Evolutionary conservation across 1,140 invertebrate species (phyloP).

Genomic region (Papilio aristodemus): DNA sequence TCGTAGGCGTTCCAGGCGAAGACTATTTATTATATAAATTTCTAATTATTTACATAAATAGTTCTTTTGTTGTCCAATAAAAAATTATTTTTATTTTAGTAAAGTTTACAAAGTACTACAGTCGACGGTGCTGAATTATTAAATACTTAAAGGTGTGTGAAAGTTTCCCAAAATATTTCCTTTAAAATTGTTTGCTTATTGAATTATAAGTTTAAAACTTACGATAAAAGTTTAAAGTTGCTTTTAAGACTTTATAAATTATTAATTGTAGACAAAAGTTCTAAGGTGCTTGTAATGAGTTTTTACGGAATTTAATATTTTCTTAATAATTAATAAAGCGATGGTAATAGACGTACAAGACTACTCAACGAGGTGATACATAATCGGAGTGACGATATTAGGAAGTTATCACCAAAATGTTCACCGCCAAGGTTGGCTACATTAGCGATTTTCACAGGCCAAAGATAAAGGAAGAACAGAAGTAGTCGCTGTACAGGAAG

Average conservation of each 20-base stretch:
- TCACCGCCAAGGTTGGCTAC: too few species aligned
- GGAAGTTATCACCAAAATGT: too few species aligned
- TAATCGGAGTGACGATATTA: too few species aligned
- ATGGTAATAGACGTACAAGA: neutral
- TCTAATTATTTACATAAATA: too few species aligned
- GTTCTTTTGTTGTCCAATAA: too few species aligned
- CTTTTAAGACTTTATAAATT: conserved; percentile 28
- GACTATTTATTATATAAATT: too few species aligned
- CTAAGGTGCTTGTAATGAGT: conserved; percentile 23
- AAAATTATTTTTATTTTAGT: neutral
- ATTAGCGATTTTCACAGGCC: too few species aligned
- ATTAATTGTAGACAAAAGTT: conserved; percentile 16
- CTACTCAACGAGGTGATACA: too few species aligned
- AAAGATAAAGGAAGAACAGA: too few species aligned
- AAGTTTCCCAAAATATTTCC: conserved; percentile 14
- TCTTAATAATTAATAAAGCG: neutral
- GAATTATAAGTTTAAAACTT: conserved; percentile 29
- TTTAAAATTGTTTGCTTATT: conserved; percentile 23
- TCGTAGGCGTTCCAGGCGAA: too few species aligned
- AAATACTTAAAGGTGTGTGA: conserved; percentile 1
- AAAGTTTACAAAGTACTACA: neutral
- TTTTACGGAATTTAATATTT: conserved; percentile 7
- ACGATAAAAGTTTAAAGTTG: neutral
- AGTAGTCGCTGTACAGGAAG: too few species aligned
- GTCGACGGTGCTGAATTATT: neutral